These are phyloP conservation scores for Sylvicola cinctus DNA, from an alignment of 2,888 invertebrate species.

Conservation along the genomic window DNA sequence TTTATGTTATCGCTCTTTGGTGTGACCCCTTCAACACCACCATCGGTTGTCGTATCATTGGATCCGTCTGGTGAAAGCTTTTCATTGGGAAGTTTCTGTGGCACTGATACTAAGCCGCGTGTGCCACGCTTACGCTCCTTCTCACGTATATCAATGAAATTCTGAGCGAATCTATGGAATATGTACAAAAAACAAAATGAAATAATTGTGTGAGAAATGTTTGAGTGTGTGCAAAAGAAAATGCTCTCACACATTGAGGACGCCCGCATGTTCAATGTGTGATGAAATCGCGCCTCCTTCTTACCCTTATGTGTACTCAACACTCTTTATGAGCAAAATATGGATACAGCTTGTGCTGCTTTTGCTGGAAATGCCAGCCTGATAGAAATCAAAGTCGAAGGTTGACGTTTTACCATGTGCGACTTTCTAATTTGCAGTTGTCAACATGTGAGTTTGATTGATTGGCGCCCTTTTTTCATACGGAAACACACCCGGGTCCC, in stretches of 20 bases:
- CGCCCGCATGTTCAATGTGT: no score
- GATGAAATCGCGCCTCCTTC: no score
- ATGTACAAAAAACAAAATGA: conserved; percentile 11
- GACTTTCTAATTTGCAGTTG: no score
- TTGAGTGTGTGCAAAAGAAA: conserved; percentile 7
- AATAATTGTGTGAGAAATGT: conserved; percentile 5
- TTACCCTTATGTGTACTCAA: no score
- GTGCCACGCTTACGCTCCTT: conserved; percentile 71
- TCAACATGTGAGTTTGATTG: no score
- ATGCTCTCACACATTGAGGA: conserved; percentile 7
- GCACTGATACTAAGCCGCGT: conserved; percentile 32
- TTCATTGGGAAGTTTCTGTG: conserved; percentile 10
- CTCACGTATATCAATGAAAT: conserved; percentile 86
- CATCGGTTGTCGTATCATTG: conserved; percentile 6
- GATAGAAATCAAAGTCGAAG: no score
- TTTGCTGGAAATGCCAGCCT: no score
- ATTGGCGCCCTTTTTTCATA: no score
- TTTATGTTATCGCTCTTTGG: conserved; percentile 9
- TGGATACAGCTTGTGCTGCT: no score
- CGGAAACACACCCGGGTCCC: no score
- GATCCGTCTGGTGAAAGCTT: conserved; percentile 7
- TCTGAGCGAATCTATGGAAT: conserved; percentile 75
- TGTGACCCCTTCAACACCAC: conserved; percentile 9
- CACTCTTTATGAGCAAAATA: no score
- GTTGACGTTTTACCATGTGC: no score